Percentiles rank a stretch among this genome's conserved stretches.
Conservation (phyloP, 2,888 invertebrate genomes). For the Ctena decussata region DNA sequence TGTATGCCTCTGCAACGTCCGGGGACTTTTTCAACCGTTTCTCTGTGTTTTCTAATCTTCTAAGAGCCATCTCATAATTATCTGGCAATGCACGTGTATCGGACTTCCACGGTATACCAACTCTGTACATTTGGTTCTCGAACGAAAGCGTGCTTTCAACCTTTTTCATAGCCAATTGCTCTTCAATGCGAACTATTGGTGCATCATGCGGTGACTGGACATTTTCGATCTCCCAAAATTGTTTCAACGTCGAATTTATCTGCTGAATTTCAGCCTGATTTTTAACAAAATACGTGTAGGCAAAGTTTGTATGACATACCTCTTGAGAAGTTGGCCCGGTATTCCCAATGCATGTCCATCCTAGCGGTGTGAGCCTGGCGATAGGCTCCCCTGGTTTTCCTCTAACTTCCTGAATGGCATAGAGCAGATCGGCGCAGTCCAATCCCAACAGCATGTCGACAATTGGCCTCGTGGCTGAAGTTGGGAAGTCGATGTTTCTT, state of each 20-base stretch:
- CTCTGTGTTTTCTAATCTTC: slow-evolving; percentile 34
- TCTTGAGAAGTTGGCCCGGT: neutral
- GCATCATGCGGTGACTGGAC: neutral
- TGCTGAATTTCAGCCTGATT: neutral
- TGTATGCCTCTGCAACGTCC: neutral
- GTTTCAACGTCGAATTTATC: slow-evolving; percentile 6
- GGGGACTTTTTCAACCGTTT: neutral
- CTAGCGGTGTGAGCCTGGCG: slow-evolving; percentile 51
- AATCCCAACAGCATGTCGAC: slow-evolving; percentile 54
- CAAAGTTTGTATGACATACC: neutral
- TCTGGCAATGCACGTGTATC: slow-evolving; percentile 13
- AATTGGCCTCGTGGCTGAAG: neutral
- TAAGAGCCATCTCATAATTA: slow-evolving; percentile 38
- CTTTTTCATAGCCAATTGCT: neutral
- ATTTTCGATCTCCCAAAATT: slow-evolving; percentile 40
- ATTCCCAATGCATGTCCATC: slow-evolving; percentile 58
- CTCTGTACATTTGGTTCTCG: slow-evolving; percentile 18
- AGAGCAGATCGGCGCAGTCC: slow-evolving; percentile 49
- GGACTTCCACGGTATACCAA: slow-evolving; percentile 39
- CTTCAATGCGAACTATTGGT: neutral
- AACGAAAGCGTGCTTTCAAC: slow-evolving; percentile 14
- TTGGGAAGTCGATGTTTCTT: slow-evolving; percentile 51
- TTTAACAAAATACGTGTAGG: neutral
- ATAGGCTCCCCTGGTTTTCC: slow-evolving; percentile 48
- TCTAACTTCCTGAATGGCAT: slow-evolving; percentile 42